These are phyloP conservation scores for Alectoris magna DNA, from an alignment of 2,797 vertebrate genomes.

Conservation along the genomic window DNA sequence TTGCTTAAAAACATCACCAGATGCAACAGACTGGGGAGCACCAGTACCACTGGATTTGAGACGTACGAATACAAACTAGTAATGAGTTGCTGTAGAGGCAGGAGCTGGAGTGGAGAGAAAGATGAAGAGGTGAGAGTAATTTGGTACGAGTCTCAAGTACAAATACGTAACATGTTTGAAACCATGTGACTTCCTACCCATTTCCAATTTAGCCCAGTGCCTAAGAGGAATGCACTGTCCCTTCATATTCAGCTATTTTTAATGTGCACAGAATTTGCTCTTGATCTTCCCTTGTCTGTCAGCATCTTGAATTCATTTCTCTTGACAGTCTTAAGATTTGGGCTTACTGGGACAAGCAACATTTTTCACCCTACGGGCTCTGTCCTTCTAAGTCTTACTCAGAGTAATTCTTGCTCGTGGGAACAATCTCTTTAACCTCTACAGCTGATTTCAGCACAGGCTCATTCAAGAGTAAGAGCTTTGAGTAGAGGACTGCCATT, in stretches of 20 bases:
- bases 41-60: neutral
- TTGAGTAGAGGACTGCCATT: neutral
- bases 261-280: neutral
- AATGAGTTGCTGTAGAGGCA: neutral
- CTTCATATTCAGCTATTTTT: constrained; percentile 47
- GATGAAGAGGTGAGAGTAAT: neutral
- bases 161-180: constrained; percentile 28
- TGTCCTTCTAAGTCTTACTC: neutral
- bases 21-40: neutral
- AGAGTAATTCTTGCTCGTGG: neutral
- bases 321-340: constrained; percentile 28
- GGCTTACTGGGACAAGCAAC: constrained; percentile 10
- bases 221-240: constrained; percentile 26
- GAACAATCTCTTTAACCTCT: neutral
- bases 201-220: constrained; percentile 55
- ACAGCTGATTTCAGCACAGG: neutral
- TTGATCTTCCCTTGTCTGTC: constrained; percentile 29
- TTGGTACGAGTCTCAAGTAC: constrained; percentile 19
- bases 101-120: neutral
- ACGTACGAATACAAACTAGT: neutral
- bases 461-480: neutral
- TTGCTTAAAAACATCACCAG: neutral
- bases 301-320: constrained; percentile 8
- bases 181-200: constrained; percentile 51
- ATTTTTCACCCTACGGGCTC: neutral